Evolutionary conservation across 2,113 vertebrate genomes (phyloP).

Genomic region (Strigops habroptila): DNA sequence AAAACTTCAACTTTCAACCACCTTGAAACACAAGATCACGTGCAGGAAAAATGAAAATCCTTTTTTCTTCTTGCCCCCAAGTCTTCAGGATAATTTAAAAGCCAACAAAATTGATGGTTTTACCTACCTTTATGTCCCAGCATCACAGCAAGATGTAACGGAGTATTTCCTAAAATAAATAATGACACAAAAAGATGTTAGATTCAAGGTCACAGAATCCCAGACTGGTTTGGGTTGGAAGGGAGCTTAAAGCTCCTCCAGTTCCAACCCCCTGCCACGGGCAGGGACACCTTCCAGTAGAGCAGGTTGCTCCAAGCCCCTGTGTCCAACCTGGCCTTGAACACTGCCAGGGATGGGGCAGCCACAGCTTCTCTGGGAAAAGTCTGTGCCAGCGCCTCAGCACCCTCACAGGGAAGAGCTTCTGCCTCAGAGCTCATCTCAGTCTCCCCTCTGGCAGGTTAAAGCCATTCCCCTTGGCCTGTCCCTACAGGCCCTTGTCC

Average conservation of each 20-base stretch:
- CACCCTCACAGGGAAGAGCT: no score
- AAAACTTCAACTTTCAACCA: neutral
- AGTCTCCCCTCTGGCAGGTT: no score
- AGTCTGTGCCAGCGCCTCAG: no score
- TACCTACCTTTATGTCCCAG: constrained; percentile 97
- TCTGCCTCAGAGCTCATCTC: no score
- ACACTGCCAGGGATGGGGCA: neutral
- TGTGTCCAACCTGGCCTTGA: no score
- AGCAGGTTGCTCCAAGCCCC: no score
- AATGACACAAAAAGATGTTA: neutral
- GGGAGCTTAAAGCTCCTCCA: neutral
- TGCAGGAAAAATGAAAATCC: fast-evolving
- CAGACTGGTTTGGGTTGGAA: neutral
- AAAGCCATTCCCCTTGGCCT: no score
- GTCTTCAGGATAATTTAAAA: neutral
- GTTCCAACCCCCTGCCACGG: fast-evolving
- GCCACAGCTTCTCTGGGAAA: no score
- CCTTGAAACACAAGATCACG: neutral
- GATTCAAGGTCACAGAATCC: neutral
- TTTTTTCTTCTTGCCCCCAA: neutral
- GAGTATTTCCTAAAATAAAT: constrained; percentile 90
- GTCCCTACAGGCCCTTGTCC: no score
- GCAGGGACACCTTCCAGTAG: neutral
- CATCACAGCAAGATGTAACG: constrained; percentile 98
- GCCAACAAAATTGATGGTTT: neutral